Evolutionary conservation across 2,888 invertebrate species (phyloP).

Genomic region (Eristalinus sepulchralis): DNA sequence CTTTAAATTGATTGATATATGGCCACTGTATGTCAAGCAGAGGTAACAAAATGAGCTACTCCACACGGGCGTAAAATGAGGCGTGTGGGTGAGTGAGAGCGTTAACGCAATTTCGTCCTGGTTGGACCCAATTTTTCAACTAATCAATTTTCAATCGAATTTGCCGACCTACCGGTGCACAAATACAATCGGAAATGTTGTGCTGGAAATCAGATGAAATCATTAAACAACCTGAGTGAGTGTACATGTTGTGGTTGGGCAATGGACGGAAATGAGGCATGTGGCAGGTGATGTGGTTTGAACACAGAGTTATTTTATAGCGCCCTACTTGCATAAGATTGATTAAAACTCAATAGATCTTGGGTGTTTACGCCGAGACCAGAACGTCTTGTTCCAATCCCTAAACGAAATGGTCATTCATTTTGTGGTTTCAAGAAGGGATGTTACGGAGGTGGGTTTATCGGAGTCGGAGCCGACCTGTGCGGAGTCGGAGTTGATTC

Average conservation of each 20-base stretch:
- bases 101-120: background rate
- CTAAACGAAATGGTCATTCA: no score
- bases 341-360: no score
- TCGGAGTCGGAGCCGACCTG: no score
- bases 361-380: no score
- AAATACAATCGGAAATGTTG: background rate
- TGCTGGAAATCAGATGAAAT: background rate
- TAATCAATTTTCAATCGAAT: background rate
- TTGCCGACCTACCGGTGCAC: background rate
- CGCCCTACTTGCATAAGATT: no score
- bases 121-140: background rate
- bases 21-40: background rate
- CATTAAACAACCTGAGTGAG: background rate
- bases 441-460: no score
- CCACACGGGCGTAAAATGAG: background rate
- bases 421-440: no score
- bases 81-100: background rate
- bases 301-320: no score
- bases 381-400: no score
- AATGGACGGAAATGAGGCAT: background rate
- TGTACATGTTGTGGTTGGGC: background rate
- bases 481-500: no score
- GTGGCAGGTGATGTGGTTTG: background rate
- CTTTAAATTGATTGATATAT: background rate
- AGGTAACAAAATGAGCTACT: background rate